These are phyloP conservation scores for Leucania comma DNA, from an alignment of 2,888 invertebrate genomes.

Conservation along the genomic window DNA sequence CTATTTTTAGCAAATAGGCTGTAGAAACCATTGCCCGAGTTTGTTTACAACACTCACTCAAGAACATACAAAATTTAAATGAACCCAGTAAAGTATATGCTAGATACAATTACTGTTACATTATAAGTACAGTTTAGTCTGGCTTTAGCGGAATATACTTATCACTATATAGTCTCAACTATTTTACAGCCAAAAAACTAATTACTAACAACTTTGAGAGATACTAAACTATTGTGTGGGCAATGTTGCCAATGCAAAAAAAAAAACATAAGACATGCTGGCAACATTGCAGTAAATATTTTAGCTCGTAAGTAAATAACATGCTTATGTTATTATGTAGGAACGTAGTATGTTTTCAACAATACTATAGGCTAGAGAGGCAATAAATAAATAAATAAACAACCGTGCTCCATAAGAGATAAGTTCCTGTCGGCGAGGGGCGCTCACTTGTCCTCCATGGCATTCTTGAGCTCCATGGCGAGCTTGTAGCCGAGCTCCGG, in stretches of 20 bases:
- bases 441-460: slow-evolving; percentile 81
- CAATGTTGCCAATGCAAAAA: slow-evolving; percentile 43
- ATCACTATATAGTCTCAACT: slow-evolving; percentile 56
- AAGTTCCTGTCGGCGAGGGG: neutral
- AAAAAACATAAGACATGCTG: slow-evolving; percentile 48
- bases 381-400: slow-evolving; percentile 52
- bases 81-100: slow-evolving; percentile 7
- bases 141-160: slow-evolving; percentile 43
- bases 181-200: slow-evolving; percentile 49
- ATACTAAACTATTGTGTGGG: slow-evolving; percentile 12
- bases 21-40: too few species aligned
- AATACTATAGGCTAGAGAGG: slow-evolving; percentile 37
- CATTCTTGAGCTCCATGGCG: slow-evolving; percentile 95
- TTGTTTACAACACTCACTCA: neutral
- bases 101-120: slow-evolving; percentile 19
- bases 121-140: slow-evolving; percentile 48
- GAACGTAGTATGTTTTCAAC: neutral
- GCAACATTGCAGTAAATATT: slow-evolving; percentile 37
- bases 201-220: slow-evolving; percentile 24
- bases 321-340: slow-evolving; percentile 21
- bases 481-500: slow-evolving; percentile 97
- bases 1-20: too few species aligned
- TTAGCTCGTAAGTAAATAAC: slow-evolving; percentile 31
- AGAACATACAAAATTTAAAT: slow-evolving; percentile 16
- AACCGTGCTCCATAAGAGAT: slow-evolving; percentile 14